Evolutionary conservation across 2,113 vertebrate species (phyloP).

Genomic region (Prolemur simus): DNA sequence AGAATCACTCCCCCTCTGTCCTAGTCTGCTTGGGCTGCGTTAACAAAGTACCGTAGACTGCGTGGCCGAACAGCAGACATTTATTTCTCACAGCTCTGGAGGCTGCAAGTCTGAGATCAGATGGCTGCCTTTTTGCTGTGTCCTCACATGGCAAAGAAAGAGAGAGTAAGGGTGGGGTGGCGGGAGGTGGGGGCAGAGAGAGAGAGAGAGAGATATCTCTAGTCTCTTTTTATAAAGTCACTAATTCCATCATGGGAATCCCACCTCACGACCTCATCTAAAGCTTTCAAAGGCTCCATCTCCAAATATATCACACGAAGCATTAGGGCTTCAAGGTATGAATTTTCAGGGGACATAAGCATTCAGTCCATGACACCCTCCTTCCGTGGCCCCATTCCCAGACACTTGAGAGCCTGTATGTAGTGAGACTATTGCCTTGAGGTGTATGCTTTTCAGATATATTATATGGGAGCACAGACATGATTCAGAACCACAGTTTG

Average conservation of each 20-base stretch:
- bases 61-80: not conserved
- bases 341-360: not conserved
- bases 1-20: not conserved
- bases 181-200: no score
- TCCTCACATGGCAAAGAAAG: not conserved
- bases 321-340: not conserved
- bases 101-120: not conserved
- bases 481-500: not conserved
- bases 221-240: not conserved
- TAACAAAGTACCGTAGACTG: not conserved
- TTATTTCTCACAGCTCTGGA: not conserved
- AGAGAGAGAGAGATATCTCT: not conserved
- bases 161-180: not conserved
- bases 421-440: not conserved
- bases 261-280: not conserved
- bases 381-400: not conserved
- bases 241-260: not conserved
- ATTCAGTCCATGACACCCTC: not conserved
- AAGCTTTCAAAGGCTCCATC: not conserved
- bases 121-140: not conserved
- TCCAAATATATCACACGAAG: not conserved
- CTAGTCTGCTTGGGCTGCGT: not conserved
- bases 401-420: not conserved
- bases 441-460: not conserved
- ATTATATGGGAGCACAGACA: not conserved